Evolutionary conservation across 1,140 invertebrate species (phyloP).

Genomic region (Hormaphis cornu): DNA sequence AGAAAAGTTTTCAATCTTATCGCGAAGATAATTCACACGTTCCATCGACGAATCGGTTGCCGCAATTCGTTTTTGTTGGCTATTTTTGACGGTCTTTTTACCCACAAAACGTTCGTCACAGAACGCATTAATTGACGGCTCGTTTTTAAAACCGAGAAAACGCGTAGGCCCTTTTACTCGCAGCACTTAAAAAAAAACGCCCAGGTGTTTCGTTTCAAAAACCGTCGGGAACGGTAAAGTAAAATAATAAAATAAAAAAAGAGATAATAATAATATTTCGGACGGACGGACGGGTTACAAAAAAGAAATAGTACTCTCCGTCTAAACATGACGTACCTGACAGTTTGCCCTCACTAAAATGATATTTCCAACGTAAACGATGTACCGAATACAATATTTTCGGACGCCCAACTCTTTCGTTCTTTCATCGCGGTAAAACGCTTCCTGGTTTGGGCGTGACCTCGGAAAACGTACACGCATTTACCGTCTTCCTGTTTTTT

Average conservation of each 20-base stretch:
- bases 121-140: constrained; percentile 3
- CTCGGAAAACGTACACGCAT: not conserved
- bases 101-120: constrained; percentile 18
- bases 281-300: not conserved
- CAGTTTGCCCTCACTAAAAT: constrained; percentile 30
- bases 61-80: not conserved
- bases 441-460: constrained; percentile 27
- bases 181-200: constrained; percentile 32
- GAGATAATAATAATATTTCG: too few relatives aligned
- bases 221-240: not conserved
- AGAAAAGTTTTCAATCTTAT: too few relatives aligned
- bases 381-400: not conserved
- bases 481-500: not conserved
- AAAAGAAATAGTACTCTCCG: constrained; percentile 7
- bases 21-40: not conserved
- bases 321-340: constrained; percentile 25
- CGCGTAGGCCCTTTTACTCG: not conserved
- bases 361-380: constrained; percentile 22
- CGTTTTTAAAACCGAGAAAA: constrained; percentile 10
- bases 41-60: not conserved
- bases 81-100: not conserved
- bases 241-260: not conserved
- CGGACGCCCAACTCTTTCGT: constrained; percentile 24
- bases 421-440: not conserved
- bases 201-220: constrained; percentile 29